Conservation (phyloP, 2,113 vertebrate species). For the Aphelocoma coerulescens region DNA sequence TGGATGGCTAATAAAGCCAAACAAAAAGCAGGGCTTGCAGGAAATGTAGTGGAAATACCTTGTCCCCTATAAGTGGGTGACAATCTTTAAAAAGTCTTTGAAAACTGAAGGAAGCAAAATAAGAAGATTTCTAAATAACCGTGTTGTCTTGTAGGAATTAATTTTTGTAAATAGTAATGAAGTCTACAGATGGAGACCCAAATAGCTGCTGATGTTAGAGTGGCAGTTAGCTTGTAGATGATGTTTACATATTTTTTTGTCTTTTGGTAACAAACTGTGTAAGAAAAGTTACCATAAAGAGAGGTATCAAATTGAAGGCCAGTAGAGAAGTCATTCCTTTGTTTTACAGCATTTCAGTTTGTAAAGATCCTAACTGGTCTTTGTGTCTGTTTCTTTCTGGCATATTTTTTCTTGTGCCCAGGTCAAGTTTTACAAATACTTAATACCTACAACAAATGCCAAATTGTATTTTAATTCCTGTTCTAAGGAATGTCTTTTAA, state of each 20-base stretch:
- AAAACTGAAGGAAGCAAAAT: not conserved
- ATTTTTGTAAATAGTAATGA: not conserved
- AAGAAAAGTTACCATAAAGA: not conserved
- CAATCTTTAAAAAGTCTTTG: not conserved
- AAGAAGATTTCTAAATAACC: not conserved
- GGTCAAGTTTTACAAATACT: not conserved
- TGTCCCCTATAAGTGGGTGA: not conserved
- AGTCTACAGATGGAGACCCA: not conserved
- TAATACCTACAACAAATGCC: not conserved
- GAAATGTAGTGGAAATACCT: not conserved
- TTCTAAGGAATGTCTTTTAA: not conserved
- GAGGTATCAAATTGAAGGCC: not conserved
- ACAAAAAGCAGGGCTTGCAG: not conserved
- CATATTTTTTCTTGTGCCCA: not conserved
- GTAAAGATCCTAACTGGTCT: not conserved
- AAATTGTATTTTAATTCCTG: not conserved
- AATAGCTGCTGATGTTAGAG: not conserved
- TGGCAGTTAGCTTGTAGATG: not conserved
- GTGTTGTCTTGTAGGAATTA: not conserved
- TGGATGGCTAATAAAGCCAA: not conserved
- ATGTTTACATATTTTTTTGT: not conserved
- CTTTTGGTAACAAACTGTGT: not conserved
- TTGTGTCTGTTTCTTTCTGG: not conserved
- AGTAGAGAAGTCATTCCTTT: not conserved
- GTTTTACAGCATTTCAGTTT: not conserved